These are phyloP conservation scores for Nomada hirtipes DNA, from an alignment of 2,888 invertebrate species.

Conservation along the genomic window DNA sequence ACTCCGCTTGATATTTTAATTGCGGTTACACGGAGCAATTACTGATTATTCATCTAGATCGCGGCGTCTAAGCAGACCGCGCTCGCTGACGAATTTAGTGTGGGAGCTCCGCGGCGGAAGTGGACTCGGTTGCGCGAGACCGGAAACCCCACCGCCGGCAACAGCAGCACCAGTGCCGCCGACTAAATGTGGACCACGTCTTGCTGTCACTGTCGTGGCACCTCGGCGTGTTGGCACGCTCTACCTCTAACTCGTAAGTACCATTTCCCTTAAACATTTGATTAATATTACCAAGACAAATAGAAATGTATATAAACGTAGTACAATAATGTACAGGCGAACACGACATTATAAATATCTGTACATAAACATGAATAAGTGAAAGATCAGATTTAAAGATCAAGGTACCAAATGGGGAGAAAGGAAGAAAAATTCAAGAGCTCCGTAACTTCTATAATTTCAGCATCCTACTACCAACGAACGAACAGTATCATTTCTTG, in stretches of 20 bases:
- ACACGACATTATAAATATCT: no score
- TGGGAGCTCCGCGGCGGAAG: constrained; percentile 88
- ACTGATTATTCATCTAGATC: constrained; percentile 83
- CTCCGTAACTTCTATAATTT: no score
- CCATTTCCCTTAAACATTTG: not conserved
- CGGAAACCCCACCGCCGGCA: constrained; percentile 81
- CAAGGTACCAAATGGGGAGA: no score
- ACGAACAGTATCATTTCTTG: no score
- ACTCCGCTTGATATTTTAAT: not conserved
- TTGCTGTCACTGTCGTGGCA: constrained; percentile 84
- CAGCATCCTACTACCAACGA: no score
- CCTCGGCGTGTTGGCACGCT: constrained; percentile 84
- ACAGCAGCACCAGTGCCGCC: constrained; percentile 83
- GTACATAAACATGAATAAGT: no score
- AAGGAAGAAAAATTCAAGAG: no score
- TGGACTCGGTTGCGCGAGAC: constrained; percentile 79
- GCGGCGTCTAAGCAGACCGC: constrained; percentile 92
- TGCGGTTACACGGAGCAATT: not conserved
- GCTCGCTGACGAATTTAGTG: constrained; percentile 94
- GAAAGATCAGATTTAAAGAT: no score
- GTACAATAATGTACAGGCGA: no score
- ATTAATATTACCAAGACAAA: not conserved
- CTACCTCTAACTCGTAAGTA: constrained; percentile 85
- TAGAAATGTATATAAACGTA: not conserved
- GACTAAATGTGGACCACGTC: constrained; percentile 85